Conservation (phyloP, 2,888 invertebrate species). For the Caenorhabditis zanzibari region DNA sequence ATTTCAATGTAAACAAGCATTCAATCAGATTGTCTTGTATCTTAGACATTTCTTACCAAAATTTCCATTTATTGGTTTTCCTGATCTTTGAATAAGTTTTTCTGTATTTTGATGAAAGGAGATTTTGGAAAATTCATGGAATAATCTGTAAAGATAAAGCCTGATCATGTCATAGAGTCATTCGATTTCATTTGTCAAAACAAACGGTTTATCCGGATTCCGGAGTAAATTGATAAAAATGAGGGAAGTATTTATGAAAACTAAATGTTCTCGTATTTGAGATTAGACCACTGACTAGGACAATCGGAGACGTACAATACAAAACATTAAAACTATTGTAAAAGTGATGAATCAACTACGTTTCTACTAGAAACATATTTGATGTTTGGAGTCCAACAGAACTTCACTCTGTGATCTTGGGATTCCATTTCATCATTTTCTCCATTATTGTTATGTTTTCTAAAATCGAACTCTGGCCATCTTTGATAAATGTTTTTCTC, state of each 20-base stretch:
- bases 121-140: not conserved
- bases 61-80: not conserved
- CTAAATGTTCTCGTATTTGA: not conserved
- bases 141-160: not conserved
- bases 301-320: no score
- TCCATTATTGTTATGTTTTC: not conserved
- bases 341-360: no score
- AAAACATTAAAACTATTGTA: no score
- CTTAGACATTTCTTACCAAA: slow-evolving; percentile 3
- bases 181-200: slow-evolving; percentile 6
- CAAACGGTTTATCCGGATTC: slow-evolving; percentile 20
- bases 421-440: not conserved
- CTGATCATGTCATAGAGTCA: not conserved
- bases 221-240: not conserved
- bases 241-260: not conserved
- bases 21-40: slow-evolving; percentile 28
- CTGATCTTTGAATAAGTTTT: not conserved
- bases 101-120: not conserved
- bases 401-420: no score
- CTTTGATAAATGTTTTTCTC: slow-evolving; percentile 5
- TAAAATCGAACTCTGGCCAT: not conserved
- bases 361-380: no score
- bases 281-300: no score
- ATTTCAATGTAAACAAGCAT: slow-evolving; percentile 39
- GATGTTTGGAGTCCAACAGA: no score